Percentiles rank a stretch among this genome's conserved stretches.
Evolutionary conservation across 2,888 invertebrate species (phyloP).

Genomic region (Griposia aprilina): DNA sequence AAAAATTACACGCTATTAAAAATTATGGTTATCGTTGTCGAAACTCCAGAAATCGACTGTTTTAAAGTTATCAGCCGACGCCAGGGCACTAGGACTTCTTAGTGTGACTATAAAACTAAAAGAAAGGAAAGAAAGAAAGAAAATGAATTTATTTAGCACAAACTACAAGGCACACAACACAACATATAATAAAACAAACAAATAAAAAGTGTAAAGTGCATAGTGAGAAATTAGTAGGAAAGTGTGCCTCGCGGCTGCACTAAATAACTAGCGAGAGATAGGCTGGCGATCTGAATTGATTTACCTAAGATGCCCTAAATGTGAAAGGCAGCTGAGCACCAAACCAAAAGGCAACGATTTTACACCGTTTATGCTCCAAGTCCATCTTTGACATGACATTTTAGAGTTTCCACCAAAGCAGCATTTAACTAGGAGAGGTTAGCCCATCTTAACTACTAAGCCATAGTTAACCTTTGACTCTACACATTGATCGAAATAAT

Average conservation of each 20-base stretch:
- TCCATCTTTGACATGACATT: neutral
- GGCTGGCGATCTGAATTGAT: neutral
- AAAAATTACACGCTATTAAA: neutral
- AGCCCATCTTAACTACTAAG: neutral
- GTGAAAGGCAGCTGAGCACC: neutral
- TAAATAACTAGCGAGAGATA: neutral
- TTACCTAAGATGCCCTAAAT: neutral
- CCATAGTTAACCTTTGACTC: neutral
- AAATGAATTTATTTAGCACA: too few species aligned
- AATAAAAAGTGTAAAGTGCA: too few species aligned
- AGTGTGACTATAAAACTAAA: neutral
- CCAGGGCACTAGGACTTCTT: neutral
- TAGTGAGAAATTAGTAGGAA: too few species aligned
- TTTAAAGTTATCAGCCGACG: neutral
- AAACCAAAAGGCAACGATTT: neutral
- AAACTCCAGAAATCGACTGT: neutral
- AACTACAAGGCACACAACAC: too few species aligned
- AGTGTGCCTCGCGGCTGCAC: too few species aligned
- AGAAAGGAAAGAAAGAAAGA: too few species aligned
- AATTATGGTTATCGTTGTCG: neutral
- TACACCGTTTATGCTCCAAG: neutral
- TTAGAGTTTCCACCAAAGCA: constrained; percentile 4
- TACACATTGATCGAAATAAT: neutral
- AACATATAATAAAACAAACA: too few species aligned
- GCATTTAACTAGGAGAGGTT: neutral